Evolutionary conservation across 2,888 invertebrate genomes (phyloP).

Genomic region (Heteromurus nitidus): DNA sequence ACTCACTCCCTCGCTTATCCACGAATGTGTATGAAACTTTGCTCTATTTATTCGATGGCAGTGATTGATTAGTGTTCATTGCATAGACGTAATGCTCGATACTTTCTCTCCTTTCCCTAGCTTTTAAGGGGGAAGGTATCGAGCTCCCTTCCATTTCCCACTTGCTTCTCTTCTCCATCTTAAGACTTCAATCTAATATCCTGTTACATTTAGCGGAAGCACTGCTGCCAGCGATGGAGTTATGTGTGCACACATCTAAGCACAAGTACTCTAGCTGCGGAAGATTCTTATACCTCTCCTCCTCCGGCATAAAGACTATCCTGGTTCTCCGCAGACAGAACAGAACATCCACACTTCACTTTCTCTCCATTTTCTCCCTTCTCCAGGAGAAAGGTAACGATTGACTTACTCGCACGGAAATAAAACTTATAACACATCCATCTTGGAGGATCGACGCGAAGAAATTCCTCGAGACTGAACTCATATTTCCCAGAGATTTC

Average conservation of each 20-base stretch:
- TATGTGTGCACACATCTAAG: no score
- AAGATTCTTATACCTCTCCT: background rate
- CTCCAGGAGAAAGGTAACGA: background rate
- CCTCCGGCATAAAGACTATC: background rate
- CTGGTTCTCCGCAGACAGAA: background rate
- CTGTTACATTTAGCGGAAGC: background rate
- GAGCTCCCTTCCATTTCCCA: slow-evolving; percentile 36
- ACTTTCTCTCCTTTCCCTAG: slow-evolving; percentile 11
- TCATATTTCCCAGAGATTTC: background rate
- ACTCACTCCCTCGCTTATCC: slow-evolving; percentile 1
- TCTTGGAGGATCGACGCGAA: background rate
- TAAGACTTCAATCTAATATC: background rate
- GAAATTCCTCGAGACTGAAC: background rate
- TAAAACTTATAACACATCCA: background rate
- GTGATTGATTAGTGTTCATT: slow-evolving; percentile 65
- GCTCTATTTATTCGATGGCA: slow-evolving; percentile 63
- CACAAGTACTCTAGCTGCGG: no score
- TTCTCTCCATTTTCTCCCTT: no score
- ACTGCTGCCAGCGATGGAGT: no score
- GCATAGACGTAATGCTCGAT: slow-evolving; percentile 46
- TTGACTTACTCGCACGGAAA: slow-evolving; percentile 6
- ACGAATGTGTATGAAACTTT: slow-evolving; percentile 31
- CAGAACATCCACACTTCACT: background rate
- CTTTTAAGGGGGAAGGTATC: slow-evolving; percentile 33
- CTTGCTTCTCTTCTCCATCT: slow-evolving; percentile 18